Base-by-base conservation (phyloP, 53 echinoderm and acorn worm species). In the Crossaster papposus region DNA sequence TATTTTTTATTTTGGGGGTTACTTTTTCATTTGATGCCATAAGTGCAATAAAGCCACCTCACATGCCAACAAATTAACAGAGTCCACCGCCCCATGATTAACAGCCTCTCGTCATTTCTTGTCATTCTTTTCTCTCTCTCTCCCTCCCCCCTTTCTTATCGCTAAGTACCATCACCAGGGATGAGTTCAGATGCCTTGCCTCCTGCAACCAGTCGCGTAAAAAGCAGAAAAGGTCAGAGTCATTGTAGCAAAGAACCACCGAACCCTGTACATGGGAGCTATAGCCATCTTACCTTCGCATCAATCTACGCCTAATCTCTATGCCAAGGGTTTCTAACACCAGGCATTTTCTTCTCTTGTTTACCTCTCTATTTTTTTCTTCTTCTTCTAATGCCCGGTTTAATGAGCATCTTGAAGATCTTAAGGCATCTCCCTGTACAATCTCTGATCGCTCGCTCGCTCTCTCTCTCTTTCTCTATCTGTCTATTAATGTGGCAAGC, bases 331-430 rank as follows among this genome's bases (percentile, higher is more conserved):
- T 70, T 81, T 70, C 44, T 78, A 38, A 51, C 78, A 78, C 44
- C 35, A 73, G 35, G 74, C 74, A 35, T 73, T 73, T 73, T 44
- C 44, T 44, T 9, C 44, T 44, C 44, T 44, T 44, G 9, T 44
- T 5, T 0, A 44, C n/a, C 31, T 30, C 77, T 77, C 5, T 14
- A 18, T 31, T 10, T 80, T 30, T 30, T 80, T 78, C 51, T 76
- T 14, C 2, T 1, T 12, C 3, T 28, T 12, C 5, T 28, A 12
- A 31, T 44, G 44, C 44, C 44, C 44, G 44, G 44, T 79, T 79
- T 81, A 68, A 83, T 83, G 83, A 84, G 72, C 51, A 84, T 84
- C 71, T 84, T 72, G 26, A 30, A 84, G 84, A 84, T 84, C 84
- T 84, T 84, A 84, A 84, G 30, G 37, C 81, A 81, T 58, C 81